Percentiles rank a stretch among this genome's conserved stretches.
Evolutionary conservation across 2,113 vertebrate genomes (phyloP).

Genomic region (Amphilophus citrinellus): DNA sequence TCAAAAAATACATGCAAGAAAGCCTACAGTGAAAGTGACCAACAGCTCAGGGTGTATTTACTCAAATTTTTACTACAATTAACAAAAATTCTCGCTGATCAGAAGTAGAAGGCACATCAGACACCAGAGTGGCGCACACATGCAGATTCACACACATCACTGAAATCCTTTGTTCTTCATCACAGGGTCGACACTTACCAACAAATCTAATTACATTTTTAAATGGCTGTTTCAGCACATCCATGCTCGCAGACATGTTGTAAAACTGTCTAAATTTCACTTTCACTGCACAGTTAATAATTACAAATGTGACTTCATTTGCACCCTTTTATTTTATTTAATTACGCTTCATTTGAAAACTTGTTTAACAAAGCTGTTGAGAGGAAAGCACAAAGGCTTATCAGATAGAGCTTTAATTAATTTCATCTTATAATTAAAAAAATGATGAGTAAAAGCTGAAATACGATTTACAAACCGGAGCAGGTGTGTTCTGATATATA

Average conservation of each 20-base stretch:
- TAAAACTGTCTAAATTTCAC: slow-evolving; percentile 22
- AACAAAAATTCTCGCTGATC: neutral
- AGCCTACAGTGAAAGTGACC: neutral
- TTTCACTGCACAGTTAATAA: slow-evolving; percentile 7
- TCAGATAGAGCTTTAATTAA: neutral
- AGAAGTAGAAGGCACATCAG: slow-evolving; percentile 19
- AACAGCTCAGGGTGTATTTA: neutral
- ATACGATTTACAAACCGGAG: neutral
- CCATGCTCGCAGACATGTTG: slow-evolving; percentile 12
- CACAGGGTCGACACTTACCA: slow-evolving; percentile 52
- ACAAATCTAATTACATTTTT: slow-evolving; percentile 57
- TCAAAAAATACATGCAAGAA: neutral
- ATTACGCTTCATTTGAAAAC: slow-evolving; percentile 17
- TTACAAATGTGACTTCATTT: slow-evolving; percentile 16
- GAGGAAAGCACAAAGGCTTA: neutral
- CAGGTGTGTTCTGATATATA: neutral
- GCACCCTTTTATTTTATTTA: slow-evolving; percentile 23
- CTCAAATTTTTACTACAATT: neutral
- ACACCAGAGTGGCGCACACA: neutral
- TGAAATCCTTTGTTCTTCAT: slow-evolving; percentile 72
- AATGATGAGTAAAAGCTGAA: neutral
- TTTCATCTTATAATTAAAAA: neutral
- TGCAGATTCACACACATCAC: neutral
- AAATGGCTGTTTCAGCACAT: slow-evolving; percentile 49
- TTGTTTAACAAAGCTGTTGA: slow-evolving; percentile 5